These are phyloP conservation scores for Macrosiphum euphorbiae DNA, from an alignment of 2,888 invertebrate genomes.

Conservation along the genomic window DNA sequence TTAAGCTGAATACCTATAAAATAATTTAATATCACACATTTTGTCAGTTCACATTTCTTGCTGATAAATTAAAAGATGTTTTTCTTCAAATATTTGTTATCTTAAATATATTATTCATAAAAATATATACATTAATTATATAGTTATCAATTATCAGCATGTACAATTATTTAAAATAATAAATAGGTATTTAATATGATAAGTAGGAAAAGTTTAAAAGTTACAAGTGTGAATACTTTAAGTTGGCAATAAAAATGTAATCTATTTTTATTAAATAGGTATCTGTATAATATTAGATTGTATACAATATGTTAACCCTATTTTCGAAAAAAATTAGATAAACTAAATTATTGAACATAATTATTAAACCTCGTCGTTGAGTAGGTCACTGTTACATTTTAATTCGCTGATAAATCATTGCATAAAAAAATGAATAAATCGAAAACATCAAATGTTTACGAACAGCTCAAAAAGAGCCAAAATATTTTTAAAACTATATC, in stretches of 20 bases:
- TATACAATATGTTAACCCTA: background rate
- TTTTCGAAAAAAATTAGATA: background rate
- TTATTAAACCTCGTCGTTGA: too few relatives aligned
- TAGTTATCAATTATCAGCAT: background rate
- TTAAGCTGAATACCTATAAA: background rate
- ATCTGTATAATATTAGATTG: background rate
- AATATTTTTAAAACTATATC: background rate
- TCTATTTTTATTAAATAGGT: background rate
- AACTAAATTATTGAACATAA: too few relatives aligned
- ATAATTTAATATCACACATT: background rate
- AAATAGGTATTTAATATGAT: background rate
- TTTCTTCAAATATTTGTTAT: background rate
- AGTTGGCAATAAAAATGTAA: background rate
- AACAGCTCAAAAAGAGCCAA: background rate
- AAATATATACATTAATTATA: background rate
- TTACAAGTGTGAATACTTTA: background rate
- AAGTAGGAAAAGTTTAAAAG: background rate
- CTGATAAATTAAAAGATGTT: background rate
- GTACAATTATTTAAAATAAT: background rate
- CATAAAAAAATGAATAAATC: background rate
- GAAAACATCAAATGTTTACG: background rate
- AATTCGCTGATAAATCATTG: background rate
- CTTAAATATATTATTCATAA: background rate
- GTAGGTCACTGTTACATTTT: background rate
- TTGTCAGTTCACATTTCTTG: background rate